Evolutionary conservation across 64 coral and sea anemone genomes (phyloP).

Genomic region (Platygyra sinensis): DNA sequence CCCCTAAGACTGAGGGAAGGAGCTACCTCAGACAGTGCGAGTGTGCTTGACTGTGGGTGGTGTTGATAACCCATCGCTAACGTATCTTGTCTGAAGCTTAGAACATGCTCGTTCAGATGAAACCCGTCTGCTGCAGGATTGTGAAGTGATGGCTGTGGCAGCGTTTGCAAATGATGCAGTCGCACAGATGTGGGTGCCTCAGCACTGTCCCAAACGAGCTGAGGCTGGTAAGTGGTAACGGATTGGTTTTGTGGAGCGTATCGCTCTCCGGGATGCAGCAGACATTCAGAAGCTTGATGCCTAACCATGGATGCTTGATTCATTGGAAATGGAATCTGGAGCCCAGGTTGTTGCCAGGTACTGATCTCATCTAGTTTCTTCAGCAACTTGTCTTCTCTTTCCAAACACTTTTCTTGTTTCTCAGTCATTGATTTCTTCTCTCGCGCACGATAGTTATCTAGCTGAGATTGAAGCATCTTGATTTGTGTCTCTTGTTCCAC

Average conservation of each 20-base stretch:
- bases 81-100: neutral
- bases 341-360: neutral
- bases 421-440: neutral
- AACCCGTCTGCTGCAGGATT: neutral
- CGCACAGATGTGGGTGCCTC: neutral
- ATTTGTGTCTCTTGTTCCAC: constrained; percentile 34
- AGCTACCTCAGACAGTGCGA: neutral
- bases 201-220: constrained; percentile 3
- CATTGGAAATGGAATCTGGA: neutral
- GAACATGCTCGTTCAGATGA: neutral
- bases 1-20: too few relatives aligned
- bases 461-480: neutral
- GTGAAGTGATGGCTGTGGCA: neutral
- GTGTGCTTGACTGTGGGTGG: neutral
- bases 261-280: neutral
- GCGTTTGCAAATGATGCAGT: constrained; percentile 10
- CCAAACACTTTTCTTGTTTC: constrained; percentile 44
- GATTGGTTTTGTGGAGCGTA: neutral
- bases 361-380: constrained; percentile 32
- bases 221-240: neutral
- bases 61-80: neutral
- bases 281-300: neutral
- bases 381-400: constrained; percentile 36
- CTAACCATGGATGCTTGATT: neutral
- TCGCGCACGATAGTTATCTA: constrained; percentile 31